Conservation (phyloP, 2,113 vertebrate genomes). For the Todiramphus chloris region DNA sequence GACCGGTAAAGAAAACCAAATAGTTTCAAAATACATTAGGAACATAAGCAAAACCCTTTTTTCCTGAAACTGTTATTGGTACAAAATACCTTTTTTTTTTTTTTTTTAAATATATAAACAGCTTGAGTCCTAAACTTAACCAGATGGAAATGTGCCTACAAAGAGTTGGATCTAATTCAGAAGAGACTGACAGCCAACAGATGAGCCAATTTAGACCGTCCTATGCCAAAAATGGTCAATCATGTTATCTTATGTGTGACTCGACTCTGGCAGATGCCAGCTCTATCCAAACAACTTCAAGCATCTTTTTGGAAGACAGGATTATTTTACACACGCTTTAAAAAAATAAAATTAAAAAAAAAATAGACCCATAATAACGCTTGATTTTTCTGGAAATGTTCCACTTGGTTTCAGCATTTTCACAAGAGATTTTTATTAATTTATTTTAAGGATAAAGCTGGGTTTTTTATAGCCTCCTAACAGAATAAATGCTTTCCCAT, state of each 20-base stretch:
- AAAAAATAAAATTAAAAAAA: neutral
- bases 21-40: constrained; percentile 12
- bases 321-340: constrained; percentile 46
- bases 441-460: constrained; percentile 23
- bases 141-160: constrained; percentile 83
- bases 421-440: constrained; percentile 32
- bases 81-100: constrained; percentile 28
- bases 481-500: neutral
- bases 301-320: constrained; percentile 53
- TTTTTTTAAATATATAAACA: constrained; percentile 65
- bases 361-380: constrained; percentile 3
- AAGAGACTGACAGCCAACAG: constrained; percentile 75
- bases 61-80: constrained; percentile 59
- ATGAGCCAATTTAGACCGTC: constrained; percentile 76
- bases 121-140: constrained; percentile 83
- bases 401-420: constrained; percentile 34
- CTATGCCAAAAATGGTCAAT: constrained; percentile 80
- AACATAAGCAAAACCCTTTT: constrained; percentile 30
- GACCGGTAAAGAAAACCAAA: neutral
- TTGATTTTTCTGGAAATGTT: constrained; percentile 40
- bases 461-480: neutral
- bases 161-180: constrained; percentile 75
- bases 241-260: constrained; percentile 76
- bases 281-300: constrained; percentile 62
- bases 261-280: constrained; percentile 68